These are phyloP conservation scores for Muscicapa adusta DNA, from an alignment of 2,113 vertebrate genomes.

Conservation along the genomic window DNA sequence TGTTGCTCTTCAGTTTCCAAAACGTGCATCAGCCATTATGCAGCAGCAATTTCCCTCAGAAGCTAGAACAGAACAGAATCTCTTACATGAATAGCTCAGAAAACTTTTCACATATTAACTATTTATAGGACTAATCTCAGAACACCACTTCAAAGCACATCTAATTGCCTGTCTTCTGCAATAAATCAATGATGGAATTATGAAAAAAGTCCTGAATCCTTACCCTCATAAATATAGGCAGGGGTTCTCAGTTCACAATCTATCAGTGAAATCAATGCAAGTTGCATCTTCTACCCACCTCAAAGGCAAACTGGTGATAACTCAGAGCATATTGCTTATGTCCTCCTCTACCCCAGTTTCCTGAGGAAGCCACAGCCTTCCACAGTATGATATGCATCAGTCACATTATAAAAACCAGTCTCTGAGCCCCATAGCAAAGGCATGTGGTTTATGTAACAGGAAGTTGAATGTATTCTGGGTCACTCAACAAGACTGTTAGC, in stretches of 20 bases:
- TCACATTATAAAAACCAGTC: neutral
- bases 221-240: neutral
- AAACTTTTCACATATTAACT: neutral
- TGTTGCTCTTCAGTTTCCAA: neutral
- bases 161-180: neutral
- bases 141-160: neutral
- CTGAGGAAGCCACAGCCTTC: neutral
- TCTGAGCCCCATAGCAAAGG: neutral
- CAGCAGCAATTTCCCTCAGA: neutral
- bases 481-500: neutral
- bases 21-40: neutral
- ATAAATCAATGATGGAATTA: neutral
- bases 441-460: neutral
- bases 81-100: neutral
- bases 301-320: neutral
- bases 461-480: neutral
- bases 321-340: neutral
- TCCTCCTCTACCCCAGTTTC: neutral
- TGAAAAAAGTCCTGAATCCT: neutral
- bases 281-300: neutral
- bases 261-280: neutral
- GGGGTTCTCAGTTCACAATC: neutral
- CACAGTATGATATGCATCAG: neutral
- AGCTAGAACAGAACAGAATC: neutral
- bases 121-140: neutral